Base-by-base conservation (phyloP, 2,797 vertebrate genomes). In the Pseudopleuronectes americanus region DNA sequence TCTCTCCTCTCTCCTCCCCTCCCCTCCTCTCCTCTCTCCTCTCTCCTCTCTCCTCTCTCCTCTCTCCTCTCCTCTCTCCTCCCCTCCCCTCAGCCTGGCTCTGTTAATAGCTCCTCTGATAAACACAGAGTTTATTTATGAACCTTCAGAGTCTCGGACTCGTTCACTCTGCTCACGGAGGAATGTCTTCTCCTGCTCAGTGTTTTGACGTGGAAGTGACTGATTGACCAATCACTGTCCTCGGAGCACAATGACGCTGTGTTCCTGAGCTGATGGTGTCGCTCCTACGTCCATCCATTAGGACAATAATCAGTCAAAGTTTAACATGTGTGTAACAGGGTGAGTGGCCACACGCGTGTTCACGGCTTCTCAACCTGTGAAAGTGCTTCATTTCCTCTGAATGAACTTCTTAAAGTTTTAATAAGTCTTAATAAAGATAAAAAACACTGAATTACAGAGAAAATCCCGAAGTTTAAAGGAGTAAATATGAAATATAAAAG, bases 111-210 rank as follows among this genome's bases (percentile, higher is more conserved):
- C 61, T 72, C 45, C 1, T 36, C 41, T 58, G 71, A 72, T 76
- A 79, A 79, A 79, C 51, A 3, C 3, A 52, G n/a, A 57, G 76
- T 79, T 81, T 81, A 79, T 84, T 84, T 84, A 65, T 74, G 41
- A 57, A 77, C 0, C n/a, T n/a, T n/a, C n/a, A 55, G 24, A 38
- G 19, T 28, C 63, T 64, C 63, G 2, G 2, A 55, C 51, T 47
- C 61, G 3, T 26, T 26, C 4, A 26, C 48, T 23, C 47, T 53
- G 28, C 28, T 31, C 28, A 31, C 7, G 7, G 28, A 31, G 28
- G 28, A 31, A 31, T 6, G 2, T 26, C 8, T 7, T 21, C 17
- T 38, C 22, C 58, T 28, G 59, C 26, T 47, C 41, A 22, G 54
- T 68, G 48, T 57, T 64, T 33, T 13, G 58, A 74, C 1, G 21